Base-by-base conservation (phyloP, 30 jellyfish, hydroid and myxozoan genomes). In the Chrysaora quinquecirrha region DNA sequence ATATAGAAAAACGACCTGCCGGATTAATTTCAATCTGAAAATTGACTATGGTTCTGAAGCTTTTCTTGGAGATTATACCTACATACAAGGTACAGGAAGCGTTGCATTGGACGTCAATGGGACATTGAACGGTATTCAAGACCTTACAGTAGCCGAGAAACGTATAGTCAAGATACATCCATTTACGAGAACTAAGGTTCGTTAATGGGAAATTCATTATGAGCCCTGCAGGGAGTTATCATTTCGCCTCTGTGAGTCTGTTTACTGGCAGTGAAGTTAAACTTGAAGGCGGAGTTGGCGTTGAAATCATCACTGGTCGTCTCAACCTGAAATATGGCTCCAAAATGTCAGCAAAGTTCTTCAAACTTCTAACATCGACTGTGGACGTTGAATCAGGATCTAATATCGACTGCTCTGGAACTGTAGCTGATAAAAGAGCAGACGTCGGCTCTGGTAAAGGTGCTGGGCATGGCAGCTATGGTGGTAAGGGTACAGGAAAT, bases 61-160 rank as follows among this genome's bases (percentile, higher is more conserved):
- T 0, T 82, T 33, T 34, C 76, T 82, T 21, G 85, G 85, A 9
- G 86, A 82, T 35, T 66, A 68, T 21, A 82, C 86, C 0, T 82
- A 68, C 28, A 19, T 82, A 1, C 86, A 82, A 56, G 93, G 93
- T 32, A 1, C 81, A 0, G 93, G 93, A 18, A 12, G 58, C 23
- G 86, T 72, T 49, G 85, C 93, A 0, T 56, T 82, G 63, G 93
- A 82, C 11, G 85, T 82, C 19, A 82, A 82, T 46, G 93, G 93
- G 22, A 82, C 93, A 29, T 25, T 82, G 62, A 56, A n/a, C 3
- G 93, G 93, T 21, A 61, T 82, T 2, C 93, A 82, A 33, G 24
- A 82, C 43, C n/a, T 82, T 9, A 58, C 32, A 1, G 65, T 82
- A 0, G 85, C 93, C 9, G 86, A 72, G 24, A 71, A 62, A 30